phyloP scores from a whole-genome alignment of 1,140 invertebrate genomes.

The Lasaia peninsularis region DNA sequence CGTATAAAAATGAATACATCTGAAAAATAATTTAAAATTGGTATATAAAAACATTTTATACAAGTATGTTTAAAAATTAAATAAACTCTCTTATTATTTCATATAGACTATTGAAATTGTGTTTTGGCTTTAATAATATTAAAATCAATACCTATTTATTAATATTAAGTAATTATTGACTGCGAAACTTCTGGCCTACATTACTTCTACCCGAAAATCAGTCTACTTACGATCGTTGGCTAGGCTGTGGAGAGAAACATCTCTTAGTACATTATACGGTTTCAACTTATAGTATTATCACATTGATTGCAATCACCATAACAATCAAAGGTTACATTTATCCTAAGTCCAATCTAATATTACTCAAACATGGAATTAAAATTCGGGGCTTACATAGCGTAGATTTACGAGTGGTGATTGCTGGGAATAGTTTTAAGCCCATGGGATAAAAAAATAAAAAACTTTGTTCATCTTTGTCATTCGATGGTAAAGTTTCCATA shows the following conservation, averaged over 20 bases:
- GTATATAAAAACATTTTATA: constrained; percentile 73
- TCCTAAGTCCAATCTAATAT: not conserved
- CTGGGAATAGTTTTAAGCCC: constrained; percentile 5
- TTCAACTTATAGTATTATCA: constrained; percentile 71
- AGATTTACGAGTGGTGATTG: constrained; percentile 21
- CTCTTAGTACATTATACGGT: constrained; percentile 28
- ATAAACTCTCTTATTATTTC: constrained; percentile 74
- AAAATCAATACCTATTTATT: constrained; percentile 62
- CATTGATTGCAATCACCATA: constrained; percentile 47
- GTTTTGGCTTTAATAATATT: constrained; percentile 64
- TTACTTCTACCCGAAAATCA: constrained; percentile 73
- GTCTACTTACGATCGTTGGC: constrained; percentile 66
- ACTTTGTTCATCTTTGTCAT: constrained; percentile 26
- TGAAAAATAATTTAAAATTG: constrained; percentile 74
- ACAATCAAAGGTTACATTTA: constrained; percentile 12
- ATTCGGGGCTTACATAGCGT: not conserved
- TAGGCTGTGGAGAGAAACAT: constrained; percentile 44
- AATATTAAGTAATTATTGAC: constrained; percentile 55
- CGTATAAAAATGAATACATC: constrained; percentile 76
- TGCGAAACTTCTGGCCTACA: constrained; percentile 64
- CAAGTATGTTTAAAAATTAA: constrained; percentile 73
- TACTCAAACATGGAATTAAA: not conserved
- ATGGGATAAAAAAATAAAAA: constrained; percentile 10
- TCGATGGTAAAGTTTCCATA: constrained; percentile 21
- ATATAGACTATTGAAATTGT: constrained; percentile 65